Evolutionary conservation across 2,888 invertebrate genomes (phyloP), one percentile per base, ranked within the genome.

Genomic region (Platycheirus rosarum): DNA sequence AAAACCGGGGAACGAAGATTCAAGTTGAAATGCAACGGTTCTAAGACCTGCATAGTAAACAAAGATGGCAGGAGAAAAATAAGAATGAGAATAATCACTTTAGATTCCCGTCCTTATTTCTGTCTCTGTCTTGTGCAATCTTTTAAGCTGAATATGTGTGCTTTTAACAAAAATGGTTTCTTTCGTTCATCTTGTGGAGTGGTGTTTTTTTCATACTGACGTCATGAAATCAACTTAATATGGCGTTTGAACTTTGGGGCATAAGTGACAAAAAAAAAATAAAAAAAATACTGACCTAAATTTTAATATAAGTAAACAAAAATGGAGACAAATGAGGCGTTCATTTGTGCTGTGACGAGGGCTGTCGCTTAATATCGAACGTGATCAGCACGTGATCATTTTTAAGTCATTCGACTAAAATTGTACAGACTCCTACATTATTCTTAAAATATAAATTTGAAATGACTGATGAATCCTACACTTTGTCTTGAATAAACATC

Each of bases 241-340:
- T 44, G 18, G 20, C 37, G 26, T 44, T 23, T 20, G 37, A 37
- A 32, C n/a, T n/a, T 42, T 46, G 18, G 13, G 16, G 29, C 5
- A 3, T 13, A 55, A 35, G n/a, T 29, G 14, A 11, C 5, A 14
- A 29, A 18, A 11, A 29, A 60, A 46, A 40, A 46, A 20, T n/a
- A 13, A 42, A 42, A 8, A 26, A 60, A 29, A 60, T 68, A 68
- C 42, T 74, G 79, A 75, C 79, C 79, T 23, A 80, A 74, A 75
- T 80, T 60, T 42, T 60, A 63, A 49, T 44, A 23, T 53, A 46
- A 65, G 49, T 44, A 62, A 49, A 62, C n/a, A 60, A 53, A 18
- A 53, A 71, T 44, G n/a, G 26, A 49, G 14, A 69, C 44, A 69
- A 14, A 44, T 44, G 16, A 18, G 44, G 2, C 14, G 26, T 40